Conservation (phyloP, 1,140 invertebrate genomes). For the Armadillidium nasatum region DNA sequence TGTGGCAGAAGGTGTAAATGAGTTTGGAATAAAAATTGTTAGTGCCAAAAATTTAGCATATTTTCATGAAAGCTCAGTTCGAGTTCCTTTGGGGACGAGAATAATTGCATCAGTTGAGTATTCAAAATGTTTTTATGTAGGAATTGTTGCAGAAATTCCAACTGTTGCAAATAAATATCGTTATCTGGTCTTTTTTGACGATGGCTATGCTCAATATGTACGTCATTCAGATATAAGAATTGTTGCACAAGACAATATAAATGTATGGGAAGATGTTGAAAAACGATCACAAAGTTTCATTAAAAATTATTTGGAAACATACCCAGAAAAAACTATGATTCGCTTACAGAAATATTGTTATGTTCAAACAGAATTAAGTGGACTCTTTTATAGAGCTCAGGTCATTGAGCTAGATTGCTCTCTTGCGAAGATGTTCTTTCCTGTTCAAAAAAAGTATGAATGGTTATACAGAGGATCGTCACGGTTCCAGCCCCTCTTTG, state of each 20-base stretch:
- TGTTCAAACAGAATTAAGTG: slow-evolving; percentile 81
- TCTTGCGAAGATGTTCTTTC: slow-evolving; percentile 79
- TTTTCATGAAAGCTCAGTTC: slow-evolving; percentile 55
- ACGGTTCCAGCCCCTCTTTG: slow-evolving; percentile 70
- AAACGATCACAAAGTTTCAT: slow-evolving; percentile 75
- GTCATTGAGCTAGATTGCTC: slow-evolving; percentile 81
- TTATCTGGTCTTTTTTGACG: slow-evolving; percentile 92
- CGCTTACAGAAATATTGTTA: slow-evolving; percentile 70
- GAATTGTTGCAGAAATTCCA: slow-evolving; percentile 80
- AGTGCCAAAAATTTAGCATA: slow-evolving; percentile 65
- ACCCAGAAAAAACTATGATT: slow-evolving; percentile 89
- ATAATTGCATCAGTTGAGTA: slow-evolving; percentile 70
- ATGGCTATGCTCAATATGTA: slow-evolving; percentile 88
- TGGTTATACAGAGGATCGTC: slow-evolving; percentile 93
- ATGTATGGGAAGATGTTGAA: slow-evolving; percentile 85
- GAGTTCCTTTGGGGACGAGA: slow-evolving; percentile 64
- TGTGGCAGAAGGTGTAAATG: slow-evolving; percentile 47
- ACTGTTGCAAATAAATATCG: slow-evolving; percentile 70
- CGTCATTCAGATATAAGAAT: slow-evolving; percentile 63
- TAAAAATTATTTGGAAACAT: slow-evolving; percentile 72
- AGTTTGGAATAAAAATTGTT: slow-evolving; percentile 49
- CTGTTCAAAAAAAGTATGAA: slow-evolving; percentile 68
- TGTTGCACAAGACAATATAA: slow-evolving; percentile 63
- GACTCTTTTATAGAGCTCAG: slow-evolving; percentile 71
- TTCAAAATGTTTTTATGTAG: slow-evolving; percentile 66